Base-by-base conservation (phyloP, 2,888 invertebrate genomes). In the Clostera curtula region DNA sequence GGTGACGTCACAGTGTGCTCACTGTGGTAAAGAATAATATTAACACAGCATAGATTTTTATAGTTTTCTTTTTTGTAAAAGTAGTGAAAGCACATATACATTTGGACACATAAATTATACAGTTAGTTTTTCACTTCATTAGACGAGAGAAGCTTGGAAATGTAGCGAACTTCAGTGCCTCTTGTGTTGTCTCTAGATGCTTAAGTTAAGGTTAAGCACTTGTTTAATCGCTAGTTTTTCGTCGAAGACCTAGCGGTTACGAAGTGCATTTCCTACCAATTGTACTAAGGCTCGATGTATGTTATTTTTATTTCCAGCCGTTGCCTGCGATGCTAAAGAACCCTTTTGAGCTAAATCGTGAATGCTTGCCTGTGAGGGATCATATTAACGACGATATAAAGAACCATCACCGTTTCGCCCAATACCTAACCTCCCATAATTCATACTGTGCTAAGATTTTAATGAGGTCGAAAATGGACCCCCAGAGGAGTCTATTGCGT, bases 301-400 rank as follows among this genome's bases (percentile, higher is more conserved):
- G 80, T 82, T 83, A 80, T 83, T 83, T 76, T 85, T 83, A 83
- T 83, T 85, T 82, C 77, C 85, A 85, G 85, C 80, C 72, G 79
- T 79, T 80, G 83, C 82, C 85, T 82, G 83, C 79, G 77, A 82
- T 80, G 82, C 82, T 82, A 82, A 75, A 77, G 72, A 82, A 71
- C 75, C 82, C 76, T 80, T 83, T 82, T 83, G 82, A 82, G 80
- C 80, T 83, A 83, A 77, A 82, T 73, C 77, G 80, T 82, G 82
- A 83, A 82, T 82, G 83, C 83, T 83, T 83, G 83, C 82, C 80
- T 82, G 80, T 82, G 79, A 80, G 74, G 80, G 74, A 80, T 80
- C 82, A 82, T 80, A 73, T 79, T 82, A 82, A 82, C 80, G 80
- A 77, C 79, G 79, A 77, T 72, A 65, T 58, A 72, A 71, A 68